Evolutionary conservation across 2,888 invertebrate genomes (phyloP), one percentile per base, ranked within the genome.

Genomic region (Tryphoninae sp.): DNA sequence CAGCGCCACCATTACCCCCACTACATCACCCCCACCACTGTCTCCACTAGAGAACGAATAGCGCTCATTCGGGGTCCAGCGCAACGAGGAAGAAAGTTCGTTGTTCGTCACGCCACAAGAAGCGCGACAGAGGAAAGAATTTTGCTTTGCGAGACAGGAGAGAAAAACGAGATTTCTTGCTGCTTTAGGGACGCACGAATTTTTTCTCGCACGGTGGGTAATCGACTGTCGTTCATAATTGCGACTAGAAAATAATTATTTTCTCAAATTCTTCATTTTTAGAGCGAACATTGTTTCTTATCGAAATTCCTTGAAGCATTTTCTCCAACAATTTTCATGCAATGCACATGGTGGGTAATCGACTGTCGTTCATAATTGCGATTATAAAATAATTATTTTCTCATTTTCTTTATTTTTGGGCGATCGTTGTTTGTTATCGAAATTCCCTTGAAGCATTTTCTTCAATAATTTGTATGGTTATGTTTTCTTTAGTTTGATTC

Each of bases 61-160:
- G 19, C 16, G 59, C 45, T 22, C 40, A 9, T 58, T 16, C 11
- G 40, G 26, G 49, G 61, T 61, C 61, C 51, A 51, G 72, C 33
- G 19, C 26, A 26, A 72, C 19, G 33, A 40, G 19, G 33, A 62
- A 61, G 68, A 68, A 61, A 61, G 4, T 59, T 59, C 45, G 58
- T 33, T 45, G 45, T n/a, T 59, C 71, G 71, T 11, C 23, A 59
- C 59, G 59, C 59, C 59, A 26, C 26, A n/a, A 23, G 4, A 4
- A 2, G 19, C 26, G 22, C 16, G 9, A 55, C 42, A 19, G 69
- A 55, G 55, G 13, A 40, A 55, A 45, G 45, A 45, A 45, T 45
- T 45, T 45, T 45, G 45, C n/a, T 45, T 13, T 2, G 58, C 53
- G 42, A 42, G 13, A 58, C 23, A 42, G 26, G 45, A 53, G 59